Conservation (phyloP, 2,113 vertebrate genomes). For the Myotis brandtii region DNA sequence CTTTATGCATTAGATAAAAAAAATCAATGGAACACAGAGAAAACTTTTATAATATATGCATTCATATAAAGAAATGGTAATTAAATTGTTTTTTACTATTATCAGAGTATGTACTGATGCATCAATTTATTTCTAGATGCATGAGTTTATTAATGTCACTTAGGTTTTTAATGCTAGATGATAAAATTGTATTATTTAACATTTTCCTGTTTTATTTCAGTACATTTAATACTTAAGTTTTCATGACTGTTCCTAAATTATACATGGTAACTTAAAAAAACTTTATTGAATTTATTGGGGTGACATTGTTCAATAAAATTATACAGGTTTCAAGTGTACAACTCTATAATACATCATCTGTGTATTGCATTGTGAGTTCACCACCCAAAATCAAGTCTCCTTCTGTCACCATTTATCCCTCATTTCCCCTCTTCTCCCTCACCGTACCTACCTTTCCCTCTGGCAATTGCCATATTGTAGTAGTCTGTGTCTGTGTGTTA, state of each 20-base stretch:
- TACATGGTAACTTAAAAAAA: background rate
- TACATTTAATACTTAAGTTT: background rate
- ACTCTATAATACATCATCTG: background rate
- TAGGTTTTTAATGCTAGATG: constrained; percentile 4
- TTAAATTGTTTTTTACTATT: background rate
- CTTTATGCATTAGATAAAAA: background rate
- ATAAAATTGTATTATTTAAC: background rate
- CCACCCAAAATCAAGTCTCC: background rate
- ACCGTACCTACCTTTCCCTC: background rate
- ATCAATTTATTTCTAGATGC: background rate
- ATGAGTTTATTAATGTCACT: background rate
- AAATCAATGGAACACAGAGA: background rate
- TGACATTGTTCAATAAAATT: background rate
- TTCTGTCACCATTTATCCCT: background rate
- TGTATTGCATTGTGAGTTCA: background rate
- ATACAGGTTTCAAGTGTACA: background rate
- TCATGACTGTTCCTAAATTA: constrained; percentile 33
- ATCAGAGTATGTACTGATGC: background rate
- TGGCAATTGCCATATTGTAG: background rate
- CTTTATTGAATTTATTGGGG: background rate
- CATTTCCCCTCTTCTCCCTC: background rate
- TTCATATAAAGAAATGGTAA: background rate
- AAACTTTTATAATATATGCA: background rate
- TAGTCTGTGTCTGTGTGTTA: background rate
- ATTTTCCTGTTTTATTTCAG: background rate